A percentile compares a stretch with the other conserved stretches of the same genome.
phyloP scores from a whole-genome alignment of 2,797 vertebrate genomes.

The Eurystomus glaucurus region DNA sequence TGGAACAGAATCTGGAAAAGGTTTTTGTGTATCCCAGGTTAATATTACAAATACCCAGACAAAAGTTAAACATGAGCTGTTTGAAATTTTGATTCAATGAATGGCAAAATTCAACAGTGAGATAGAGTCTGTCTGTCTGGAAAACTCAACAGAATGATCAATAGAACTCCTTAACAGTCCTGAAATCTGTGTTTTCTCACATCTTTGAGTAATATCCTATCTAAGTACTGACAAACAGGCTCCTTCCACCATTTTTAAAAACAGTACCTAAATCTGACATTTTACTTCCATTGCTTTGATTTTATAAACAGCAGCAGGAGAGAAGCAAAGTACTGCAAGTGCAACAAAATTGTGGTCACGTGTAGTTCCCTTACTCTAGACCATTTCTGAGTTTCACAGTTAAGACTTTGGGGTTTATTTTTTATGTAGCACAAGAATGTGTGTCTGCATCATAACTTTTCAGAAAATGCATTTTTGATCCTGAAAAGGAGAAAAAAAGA shows the following conservation, averaged over 20 bases:
- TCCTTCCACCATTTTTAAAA: neutral
- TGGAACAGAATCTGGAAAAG: neutral
- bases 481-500: neutral
- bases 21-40: neutral
- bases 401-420: neutral
- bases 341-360: neutral
- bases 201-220: neutral
- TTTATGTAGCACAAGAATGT: neutral
- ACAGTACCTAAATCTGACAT: neutral
- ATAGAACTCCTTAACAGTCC: neutral
- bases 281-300: neutral
- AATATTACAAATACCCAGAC: neutral
- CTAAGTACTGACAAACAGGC: neutral
- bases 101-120: neutral
- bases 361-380: neutral
- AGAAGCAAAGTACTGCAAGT: neutral
- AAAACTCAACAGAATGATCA: neutral
- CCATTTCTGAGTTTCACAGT: neutral
- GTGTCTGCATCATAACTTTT: neutral
- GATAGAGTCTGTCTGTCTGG: neutral
- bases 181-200: neutral
- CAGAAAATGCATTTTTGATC: neutral
- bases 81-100: neutral
- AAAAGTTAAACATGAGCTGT: neutral
- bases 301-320: neutral